Evolutionary conservation across 2,113 vertebrate genomes (phyloP).

Genomic region (Actenoides hombroni): DNA sequence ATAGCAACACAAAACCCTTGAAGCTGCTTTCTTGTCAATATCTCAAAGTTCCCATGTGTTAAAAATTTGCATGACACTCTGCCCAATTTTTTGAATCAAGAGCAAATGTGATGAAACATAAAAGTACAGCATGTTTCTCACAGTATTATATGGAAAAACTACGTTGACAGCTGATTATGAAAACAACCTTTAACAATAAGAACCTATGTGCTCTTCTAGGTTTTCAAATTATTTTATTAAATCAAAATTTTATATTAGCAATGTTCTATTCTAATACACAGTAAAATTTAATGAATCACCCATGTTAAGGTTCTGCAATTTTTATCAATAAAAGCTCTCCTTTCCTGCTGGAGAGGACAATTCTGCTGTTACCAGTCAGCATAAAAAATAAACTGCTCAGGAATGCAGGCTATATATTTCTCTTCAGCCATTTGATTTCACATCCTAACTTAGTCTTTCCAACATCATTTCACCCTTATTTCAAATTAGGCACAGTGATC

Average conservation of each 20-base stretch:
- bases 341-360: not conserved
- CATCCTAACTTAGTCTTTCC: not conserved
- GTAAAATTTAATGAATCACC: not conserved
- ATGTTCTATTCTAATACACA: not conserved
- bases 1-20: not conserved
- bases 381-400: not conserved
- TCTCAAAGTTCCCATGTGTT: not conserved
- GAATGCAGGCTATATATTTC: not conserved
- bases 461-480: not conserved
- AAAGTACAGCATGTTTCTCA: not conserved
- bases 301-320: not conserved
- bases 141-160: not conserved
- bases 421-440: not conserved
- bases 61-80: conserved; percentile 1
- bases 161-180: not conserved
- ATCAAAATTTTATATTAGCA: not conserved
- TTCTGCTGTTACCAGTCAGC: not conserved
- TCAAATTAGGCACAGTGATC: not conserved
- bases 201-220: not conserved
- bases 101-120: not conserved
- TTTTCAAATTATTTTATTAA: not conserved
- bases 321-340: not conserved
- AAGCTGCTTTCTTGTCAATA: not conserved
- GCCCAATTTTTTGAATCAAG: not conserved
- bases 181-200: not conserved